phyloP scores from a whole-genome alignment of 2,888 invertebrate genomes.

The Asteroscopus sphinx region DNA sequence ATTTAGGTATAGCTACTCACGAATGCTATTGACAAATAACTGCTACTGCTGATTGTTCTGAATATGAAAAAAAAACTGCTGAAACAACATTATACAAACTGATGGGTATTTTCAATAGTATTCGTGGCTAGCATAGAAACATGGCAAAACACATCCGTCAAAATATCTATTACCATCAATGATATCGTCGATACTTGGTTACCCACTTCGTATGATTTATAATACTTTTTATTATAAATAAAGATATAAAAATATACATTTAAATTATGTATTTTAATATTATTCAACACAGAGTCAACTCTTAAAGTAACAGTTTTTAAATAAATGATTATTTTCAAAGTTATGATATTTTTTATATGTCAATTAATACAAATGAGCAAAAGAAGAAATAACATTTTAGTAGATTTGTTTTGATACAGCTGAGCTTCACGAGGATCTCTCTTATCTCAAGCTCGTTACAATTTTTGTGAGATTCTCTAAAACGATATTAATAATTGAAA shows the following conservation, averaged over 20 bases:
- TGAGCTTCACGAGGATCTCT: constrained; percentile 48
- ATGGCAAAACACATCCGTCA: constrained; percentile 48
- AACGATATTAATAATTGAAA: constrained; percentile 38
- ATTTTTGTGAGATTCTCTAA: constrained; percentile 78
- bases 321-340: constrained; percentile 64
- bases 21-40: constrained; percentile 58
- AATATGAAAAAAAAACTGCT: constrained; percentile 9
- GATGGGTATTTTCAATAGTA: constrained; percentile 40
- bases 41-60: constrained; percentile 1
- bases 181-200: constrained; percentile 70
- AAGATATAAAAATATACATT: constrained; percentile 88
- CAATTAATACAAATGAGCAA: constrained; percentile 64
- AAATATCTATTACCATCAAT: constrained; percentile 60
- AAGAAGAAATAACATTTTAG: constrained; percentile 51
- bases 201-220: constrained; percentile 73
- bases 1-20: constrained; percentile 56
- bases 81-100: constrained; percentile 11
- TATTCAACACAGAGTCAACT: constrained; percentile 83
- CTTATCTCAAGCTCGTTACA: constrained; percentile 58
- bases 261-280: constrained; percentile 81
- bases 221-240: constrained; percentile 85
- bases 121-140: constrained; percentile 51
- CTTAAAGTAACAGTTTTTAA: constrained; percentile 79
- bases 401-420: constrained; percentile 51
- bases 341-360: constrained; percentile 52